Conservation (phyloP, 2,797 vertebrate genomes). For the Phataginus tetradactyla region DNA sequence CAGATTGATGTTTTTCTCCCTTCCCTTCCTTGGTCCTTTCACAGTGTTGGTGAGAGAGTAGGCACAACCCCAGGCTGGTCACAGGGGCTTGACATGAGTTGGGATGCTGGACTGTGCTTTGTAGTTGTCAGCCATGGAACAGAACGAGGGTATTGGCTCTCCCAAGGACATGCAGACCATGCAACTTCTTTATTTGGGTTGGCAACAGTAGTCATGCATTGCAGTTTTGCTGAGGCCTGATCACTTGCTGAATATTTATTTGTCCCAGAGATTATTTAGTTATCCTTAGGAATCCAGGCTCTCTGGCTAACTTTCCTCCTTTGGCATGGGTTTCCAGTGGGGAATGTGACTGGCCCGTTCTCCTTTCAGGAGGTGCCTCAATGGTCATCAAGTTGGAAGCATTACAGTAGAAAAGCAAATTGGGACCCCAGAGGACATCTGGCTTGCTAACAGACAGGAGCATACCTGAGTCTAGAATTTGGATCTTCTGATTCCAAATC, state of each 20-base stretch:
- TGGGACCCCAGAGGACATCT: background rate
- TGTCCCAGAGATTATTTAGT: slow-evolving; percentile 79
- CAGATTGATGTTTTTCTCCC: background rate
- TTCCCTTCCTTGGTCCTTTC: background rate
- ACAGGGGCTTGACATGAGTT: background rate
- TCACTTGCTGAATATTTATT: slow-evolving; percentile 71
- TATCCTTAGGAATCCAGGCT: slow-evolving; percentile 52
- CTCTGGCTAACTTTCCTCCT: background rate
- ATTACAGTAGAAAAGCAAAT: background rate
- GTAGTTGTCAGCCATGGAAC: background rate
- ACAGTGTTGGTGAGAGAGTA: background rate
- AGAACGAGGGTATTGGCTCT: background rate
- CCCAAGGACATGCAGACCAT: background rate
- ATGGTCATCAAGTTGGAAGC: background rate
- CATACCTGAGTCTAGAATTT: background rate
- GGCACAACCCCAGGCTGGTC: background rate
- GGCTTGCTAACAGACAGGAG: background rate
- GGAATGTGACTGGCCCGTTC: background rate
- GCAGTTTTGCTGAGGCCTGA: background rate
- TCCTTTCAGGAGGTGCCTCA: background rate
- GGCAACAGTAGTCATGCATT: background rate
- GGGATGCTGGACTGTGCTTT: background rate
- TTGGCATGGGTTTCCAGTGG: background rate
- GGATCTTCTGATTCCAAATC: background rate
- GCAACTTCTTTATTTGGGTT: slow-evolving; percentile 41